Evolutionary conservation across 2,797 vertebrate genomes (phyloP).

Genomic region (Arnoldichthys spilopterus): DNA sequence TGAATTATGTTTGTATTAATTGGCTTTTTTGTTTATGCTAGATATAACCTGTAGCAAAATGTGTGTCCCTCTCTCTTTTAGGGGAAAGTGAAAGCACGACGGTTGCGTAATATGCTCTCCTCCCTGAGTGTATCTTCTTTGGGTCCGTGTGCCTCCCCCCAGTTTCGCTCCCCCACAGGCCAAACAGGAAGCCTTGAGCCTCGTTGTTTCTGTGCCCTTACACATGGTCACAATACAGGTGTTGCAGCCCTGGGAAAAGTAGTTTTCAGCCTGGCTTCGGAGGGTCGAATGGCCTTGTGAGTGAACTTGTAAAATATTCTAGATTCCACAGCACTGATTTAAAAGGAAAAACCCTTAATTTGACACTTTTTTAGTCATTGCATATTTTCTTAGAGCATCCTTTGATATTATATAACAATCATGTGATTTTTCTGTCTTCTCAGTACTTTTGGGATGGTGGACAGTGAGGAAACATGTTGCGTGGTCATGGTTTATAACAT

Average conservation of each 20-base stretch:
- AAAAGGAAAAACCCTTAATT: no score
- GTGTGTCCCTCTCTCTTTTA: slow-evolving; percentile 55
- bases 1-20: no score
- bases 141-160: slow-evolving; percentile 83
- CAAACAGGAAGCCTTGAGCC: slow-evolving; percentile 79
- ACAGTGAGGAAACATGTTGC: slow-evolving; percentile 85
- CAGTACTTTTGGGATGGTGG: slow-evolving; percentile 89
- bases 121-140: slow-evolving; percentile 79
- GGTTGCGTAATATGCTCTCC: slow-evolving; percentile 86
- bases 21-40: no score
- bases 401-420: neutral
- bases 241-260: slow-evolving; percentile 87
- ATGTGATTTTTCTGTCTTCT: neutral
- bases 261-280: slow-evolving; percentile 88
- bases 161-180: slow-evolving; percentile 81
- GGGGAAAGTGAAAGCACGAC: slow-evolving; percentile 89
- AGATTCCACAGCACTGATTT: neutral
- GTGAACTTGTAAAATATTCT: slow-evolving; percentile 62
- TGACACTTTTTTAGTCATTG: neutral
- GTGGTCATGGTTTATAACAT: slow-evolving; percentile 93
- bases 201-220: slow-evolving; percentile 73
- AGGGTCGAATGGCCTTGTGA: slow-evolving; percentile 91
- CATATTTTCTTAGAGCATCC: neutral
- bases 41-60: neutral
- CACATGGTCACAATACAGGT: slow-evolving; percentile 78